Conservation (phyloP, 2,888 invertebrate species). For the Metacarcinus magister region DNA sequence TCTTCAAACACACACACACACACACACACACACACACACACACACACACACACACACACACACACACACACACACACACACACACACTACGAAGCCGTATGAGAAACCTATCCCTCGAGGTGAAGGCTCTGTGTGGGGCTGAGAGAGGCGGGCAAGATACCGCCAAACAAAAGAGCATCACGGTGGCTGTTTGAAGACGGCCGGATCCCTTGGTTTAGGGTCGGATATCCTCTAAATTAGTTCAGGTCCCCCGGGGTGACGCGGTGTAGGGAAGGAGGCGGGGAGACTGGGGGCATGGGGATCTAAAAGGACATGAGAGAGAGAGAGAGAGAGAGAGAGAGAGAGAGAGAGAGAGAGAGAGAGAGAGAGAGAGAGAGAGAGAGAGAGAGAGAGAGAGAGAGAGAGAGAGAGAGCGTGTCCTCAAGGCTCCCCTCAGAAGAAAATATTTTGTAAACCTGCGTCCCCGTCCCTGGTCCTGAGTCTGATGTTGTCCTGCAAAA, state of each 20-base stretch:
- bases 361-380: constrained; percentile 34
- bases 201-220: constrained; percentile 56
- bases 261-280: constrained; percentile 27
- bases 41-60: background rate
- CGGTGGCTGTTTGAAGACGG: constrained; percentile 71
- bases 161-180: constrained; percentile 72
- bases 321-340: constrained; percentile 57
- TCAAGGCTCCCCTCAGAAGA: constrained; percentile 4
- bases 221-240: constrained; percentile 53
- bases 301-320: constrained; percentile 20
- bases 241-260: constrained; percentile 46
- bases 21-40: constrained; percentile 1
- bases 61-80: background rate
- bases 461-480: background rate
- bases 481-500: constrained; percentile 48
- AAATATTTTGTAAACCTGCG: constrained; percentile 42
- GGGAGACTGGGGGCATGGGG: background rate
- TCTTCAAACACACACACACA: too few species aligned
- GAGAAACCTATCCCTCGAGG: constrained; percentile 31
- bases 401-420: constrained; percentile 17
- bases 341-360: constrained; percentile 49
- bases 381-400: background rate
- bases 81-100: background rate
- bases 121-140: background rate
- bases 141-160: background rate